Conservation (phyloP, 2,888 invertebrate species). For the Resseliella maxima region DNA sequence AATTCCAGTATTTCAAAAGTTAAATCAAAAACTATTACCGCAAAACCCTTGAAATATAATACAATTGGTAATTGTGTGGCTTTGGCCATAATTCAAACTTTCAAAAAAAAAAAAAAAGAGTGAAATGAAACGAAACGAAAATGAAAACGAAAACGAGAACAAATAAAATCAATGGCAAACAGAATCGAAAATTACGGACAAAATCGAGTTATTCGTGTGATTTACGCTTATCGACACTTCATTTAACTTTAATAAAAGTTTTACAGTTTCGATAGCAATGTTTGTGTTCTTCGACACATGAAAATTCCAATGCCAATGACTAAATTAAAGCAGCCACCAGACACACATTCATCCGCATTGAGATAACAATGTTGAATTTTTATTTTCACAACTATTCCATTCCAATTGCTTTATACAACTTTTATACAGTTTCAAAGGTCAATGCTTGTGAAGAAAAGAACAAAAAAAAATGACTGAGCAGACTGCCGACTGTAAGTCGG, state of each 20-base stretch:
- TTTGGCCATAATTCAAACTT: conserved; percentile 4
- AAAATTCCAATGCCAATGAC: not conserved
- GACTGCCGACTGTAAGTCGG: no score
- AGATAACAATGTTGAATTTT: not conserved
- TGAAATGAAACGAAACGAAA: no score
- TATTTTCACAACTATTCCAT: not conserved
- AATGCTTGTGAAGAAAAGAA: not conserved
- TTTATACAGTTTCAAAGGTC: not conserved
- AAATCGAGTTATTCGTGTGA: conserved; percentile 32
- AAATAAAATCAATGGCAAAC: not conserved
- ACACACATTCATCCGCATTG: not conserved
- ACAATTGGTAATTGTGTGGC: conserved; percentile 5
- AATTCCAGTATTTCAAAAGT: not conserved
- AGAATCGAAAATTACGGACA: conserved; percentile 1
- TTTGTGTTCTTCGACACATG: no score
- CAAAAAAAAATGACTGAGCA: no score
- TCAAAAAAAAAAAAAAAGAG: not conserved
- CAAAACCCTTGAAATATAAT: conserved; percentile 19
- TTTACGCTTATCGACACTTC: conserved; percentile 49
- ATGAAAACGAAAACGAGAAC: not conserved
- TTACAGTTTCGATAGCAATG: not conserved
- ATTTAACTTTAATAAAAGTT: conserved; percentile 54
- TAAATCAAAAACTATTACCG: conserved; percentile 1
- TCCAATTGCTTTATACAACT: not conserved
- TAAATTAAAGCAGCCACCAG: not conserved